A percentile compares a stretch with the other conserved stretches of the same genome.
These are phyloP conservation scores for Hydrozoanthus tunicans DNA, from an alignment of 64 coral and sea anemone species.

Conservation along the genomic window DNA sequence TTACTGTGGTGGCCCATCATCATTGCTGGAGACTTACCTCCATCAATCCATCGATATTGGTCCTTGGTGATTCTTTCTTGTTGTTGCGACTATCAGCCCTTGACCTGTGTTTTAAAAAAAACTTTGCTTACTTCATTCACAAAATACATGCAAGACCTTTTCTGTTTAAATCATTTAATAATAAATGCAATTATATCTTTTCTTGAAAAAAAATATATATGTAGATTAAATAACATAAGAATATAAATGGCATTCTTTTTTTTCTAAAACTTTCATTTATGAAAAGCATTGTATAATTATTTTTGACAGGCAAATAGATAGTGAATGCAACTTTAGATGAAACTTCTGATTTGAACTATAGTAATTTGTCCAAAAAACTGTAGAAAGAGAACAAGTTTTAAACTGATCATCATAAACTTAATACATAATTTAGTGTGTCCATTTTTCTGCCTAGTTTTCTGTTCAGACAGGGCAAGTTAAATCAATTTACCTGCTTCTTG, in stretches of 20 bases:
- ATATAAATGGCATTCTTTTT: too few species aligned
- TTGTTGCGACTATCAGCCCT: background rate
- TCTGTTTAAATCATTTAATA: background rate
- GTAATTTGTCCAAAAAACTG: too few species aligned
- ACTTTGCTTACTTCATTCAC: background rate
- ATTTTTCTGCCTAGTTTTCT: too few species aligned
- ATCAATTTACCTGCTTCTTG: background rate
- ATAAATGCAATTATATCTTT: background rate
- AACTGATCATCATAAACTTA: too few species aligned
- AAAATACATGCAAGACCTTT: background rate
- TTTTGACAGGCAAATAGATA: too few species aligned
- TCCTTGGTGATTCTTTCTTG: background rate
- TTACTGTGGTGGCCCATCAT: too few species aligned
- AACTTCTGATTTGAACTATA: too few species aligned
- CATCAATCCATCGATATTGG: conserved; percentile 30
- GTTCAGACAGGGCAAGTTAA: background rate
- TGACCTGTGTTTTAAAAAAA: conserved; percentile 2
- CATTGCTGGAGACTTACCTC: background rate
- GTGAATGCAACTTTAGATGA: too few species aligned
- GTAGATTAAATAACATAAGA: background rate
- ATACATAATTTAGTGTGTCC: too few species aligned
- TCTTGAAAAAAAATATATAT: background rate
- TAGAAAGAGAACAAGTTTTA: too few species aligned
- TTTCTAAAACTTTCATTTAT: too few species aligned
- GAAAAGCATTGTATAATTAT: too few species aligned